These are phyloP conservation scores for Cylindroiulus punctatus DNA, from an alignment of 2,888 invertebrate species.

Conservation along the genomic window DNA sequence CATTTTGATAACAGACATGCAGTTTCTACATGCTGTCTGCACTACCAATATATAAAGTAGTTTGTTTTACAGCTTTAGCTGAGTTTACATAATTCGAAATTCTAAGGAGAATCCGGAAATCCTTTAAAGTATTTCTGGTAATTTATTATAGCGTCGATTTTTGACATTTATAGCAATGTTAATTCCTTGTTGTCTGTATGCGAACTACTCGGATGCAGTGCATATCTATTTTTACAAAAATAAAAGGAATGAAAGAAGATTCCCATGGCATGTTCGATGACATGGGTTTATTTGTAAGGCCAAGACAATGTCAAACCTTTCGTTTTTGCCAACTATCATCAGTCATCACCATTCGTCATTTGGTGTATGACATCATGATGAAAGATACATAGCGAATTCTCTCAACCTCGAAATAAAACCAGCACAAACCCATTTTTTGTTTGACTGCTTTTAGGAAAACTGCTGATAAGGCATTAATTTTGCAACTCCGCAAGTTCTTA, in stretches of 20 bases:
- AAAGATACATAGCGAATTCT: neutral
- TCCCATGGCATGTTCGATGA: neutral
- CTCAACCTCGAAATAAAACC: neutral
- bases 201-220: neutral
- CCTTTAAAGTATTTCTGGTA: neutral
- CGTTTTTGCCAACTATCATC: neutral
- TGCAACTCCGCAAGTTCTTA: too few species aligned
- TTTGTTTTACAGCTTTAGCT: neutral
- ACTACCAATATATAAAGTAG: neutral
- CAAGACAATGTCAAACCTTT: neutral
- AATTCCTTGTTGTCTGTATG: neutral
- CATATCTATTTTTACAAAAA: neutral
- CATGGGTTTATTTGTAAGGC: neutral
- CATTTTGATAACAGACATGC: neutral
- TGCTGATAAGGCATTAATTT: too few species aligned
- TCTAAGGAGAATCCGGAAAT: conserved; percentile 19
- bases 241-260: conserved; percentile 14
- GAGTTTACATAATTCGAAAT: neutral
- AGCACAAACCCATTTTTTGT: neutral
- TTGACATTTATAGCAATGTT: conserved; percentile 14
- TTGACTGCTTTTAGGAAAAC: neutral
- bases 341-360: neutral
- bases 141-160: neutral
- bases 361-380: neutral
- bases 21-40: neutral